Evolutionary conservation across 2,888 invertebrate species (phyloP).

Genomic region (Andrena fulva): DNA sequence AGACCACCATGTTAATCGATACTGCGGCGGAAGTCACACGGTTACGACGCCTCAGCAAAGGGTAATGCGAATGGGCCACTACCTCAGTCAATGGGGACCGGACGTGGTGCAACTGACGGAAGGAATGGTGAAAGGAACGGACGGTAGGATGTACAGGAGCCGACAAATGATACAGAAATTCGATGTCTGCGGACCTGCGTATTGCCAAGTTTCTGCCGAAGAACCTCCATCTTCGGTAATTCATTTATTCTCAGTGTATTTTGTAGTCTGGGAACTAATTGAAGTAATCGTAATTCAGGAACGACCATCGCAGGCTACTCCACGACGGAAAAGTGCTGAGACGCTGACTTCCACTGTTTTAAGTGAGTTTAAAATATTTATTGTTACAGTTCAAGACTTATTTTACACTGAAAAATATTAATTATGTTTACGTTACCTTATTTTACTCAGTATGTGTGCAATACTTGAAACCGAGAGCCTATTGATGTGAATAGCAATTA

Average conservation of each 20-base stretch:
- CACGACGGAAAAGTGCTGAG: constrained; percentile 9
- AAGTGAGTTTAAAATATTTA: constrained; percentile 21
- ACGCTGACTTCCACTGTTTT: constrained; percentile 8
- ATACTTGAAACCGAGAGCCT: too few relatives aligned
- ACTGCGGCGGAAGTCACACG: constrained; percentile 93
- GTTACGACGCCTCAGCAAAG: constrained; percentile 90
- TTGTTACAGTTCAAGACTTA: neutral
- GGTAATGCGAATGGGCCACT: constrained; percentile 88
- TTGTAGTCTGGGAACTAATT: neutral
- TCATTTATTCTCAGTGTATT: neutral
- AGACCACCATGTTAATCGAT: constrained; percentile 89
- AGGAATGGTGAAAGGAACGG: constrained; percentile 84
- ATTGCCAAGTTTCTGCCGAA: constrained; percentile 37
- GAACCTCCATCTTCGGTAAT: constrained; percentile 44
- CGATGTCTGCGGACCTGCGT: constrained; percentile 59
- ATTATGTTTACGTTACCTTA: neutral
- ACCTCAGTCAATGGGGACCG: constrained; percentile 89
- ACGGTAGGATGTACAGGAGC: constrained; percentile 77
- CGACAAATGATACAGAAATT: constrained; percentile 56
- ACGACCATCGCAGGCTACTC: neutral
- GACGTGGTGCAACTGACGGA: constrained; percentile 87
- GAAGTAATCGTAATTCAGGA: constrained; percentile 33
- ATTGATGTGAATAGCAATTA: neutral
- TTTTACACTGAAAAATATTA: neutral
- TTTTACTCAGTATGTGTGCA: too few relatives aligned